phyloP scores from a whole-genome alignment of 2,113 vertebrate genomes.

The Taurulus bubalis region DNA sequence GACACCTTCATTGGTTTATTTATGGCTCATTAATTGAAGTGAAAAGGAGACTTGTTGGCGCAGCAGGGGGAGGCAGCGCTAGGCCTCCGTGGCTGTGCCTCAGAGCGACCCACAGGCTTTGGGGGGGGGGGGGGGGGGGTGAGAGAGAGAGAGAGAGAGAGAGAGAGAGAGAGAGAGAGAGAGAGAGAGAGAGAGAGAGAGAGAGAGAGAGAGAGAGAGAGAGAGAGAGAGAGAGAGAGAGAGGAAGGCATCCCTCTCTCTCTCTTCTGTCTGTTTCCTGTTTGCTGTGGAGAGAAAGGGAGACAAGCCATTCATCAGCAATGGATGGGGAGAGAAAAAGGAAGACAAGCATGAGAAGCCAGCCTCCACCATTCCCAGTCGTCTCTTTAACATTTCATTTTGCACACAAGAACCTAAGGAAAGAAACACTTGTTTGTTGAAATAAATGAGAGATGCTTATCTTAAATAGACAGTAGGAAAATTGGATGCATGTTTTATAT shows the following conservation, averaged over 20 bases:
- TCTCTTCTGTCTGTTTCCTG: conserved; percentile 70
- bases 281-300: conserved; percentile 58
- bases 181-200: conserved; percentile 11
- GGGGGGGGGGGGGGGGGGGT: too few relatives aligned
- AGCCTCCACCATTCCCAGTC: conserved; percentile 37
- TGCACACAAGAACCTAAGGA: conserved; percentile 42
- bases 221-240: conserved; percentile 14
- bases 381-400: conserved; percentile 51
- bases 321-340: conserved; percentile 55
- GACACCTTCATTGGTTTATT: conserved; percentile 99
- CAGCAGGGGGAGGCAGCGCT: conserved; percentile 85
- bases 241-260: conserved; percentile 61
- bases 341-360: conserved; percentile 56
- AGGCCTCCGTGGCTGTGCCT: conserved; percentile 75
- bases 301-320: conserved; percentile 66
- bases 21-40: conserved; percentile 99
- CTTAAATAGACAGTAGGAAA: conserved; percentile 8
- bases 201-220: conserved; percentile 14
- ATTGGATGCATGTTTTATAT: conserved; percentile 15
- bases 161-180: conserved; percentile 22
- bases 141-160: not conserved
- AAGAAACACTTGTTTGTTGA: conserved; percentile 53
- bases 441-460: conserved; percentile 37
- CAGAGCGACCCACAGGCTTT: conserved; percentile 79
- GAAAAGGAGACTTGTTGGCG: conserved; percentile 92